phyloP scores from a whole-genome alignment of 2,113 vertebrate genomes.

The Nestor notabilis region DNA sequence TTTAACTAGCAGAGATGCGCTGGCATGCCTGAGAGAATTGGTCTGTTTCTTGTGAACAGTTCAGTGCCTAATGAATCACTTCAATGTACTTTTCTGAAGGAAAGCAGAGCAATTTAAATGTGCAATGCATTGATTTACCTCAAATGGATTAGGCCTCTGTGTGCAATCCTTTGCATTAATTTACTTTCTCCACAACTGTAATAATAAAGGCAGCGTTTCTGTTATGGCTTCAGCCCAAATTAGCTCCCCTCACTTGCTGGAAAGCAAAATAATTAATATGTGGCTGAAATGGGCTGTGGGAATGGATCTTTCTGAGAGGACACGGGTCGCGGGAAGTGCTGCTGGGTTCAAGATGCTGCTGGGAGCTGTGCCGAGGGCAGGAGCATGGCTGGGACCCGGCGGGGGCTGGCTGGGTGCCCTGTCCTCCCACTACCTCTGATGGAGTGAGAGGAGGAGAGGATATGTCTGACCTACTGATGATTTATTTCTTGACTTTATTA shows the following conservation, averaged over 20 bases:
- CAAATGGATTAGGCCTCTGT: constrained; percentile 76
- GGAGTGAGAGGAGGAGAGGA: not conserved
- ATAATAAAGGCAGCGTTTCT: constrained; percentile 55
- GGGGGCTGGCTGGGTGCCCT: not conserved
- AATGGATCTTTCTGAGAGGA: not conserved
- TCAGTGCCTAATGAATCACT: constrained; percentile 77
- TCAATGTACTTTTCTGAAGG: constrained; percentile 78
- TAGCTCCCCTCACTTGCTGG: constrained; percentile 25
- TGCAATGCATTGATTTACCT: constrained; percentile 78
- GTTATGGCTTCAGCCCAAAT: not conserved
- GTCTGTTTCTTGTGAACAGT: constrained; percentile 71
- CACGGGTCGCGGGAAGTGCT: not conserved
- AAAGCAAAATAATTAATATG: constrained; percentile 42
- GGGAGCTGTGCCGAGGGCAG: not conserved
- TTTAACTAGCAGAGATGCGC: constrained; percentile 74
- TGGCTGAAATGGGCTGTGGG: not conserved
- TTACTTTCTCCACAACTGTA: constrained; percentile 69
- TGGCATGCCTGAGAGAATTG: constrained; percentile 73
- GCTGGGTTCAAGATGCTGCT: accelerated
- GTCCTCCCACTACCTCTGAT: accelerated
- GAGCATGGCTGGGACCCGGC: accelerated
- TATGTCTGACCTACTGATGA: not conserved
- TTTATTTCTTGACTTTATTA: not conserved
- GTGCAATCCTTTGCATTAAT: constrained; percentile 75
- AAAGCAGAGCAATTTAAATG: constrained; percentile 77